These are phyloP conservation scores for Geodia barretti DNA, from an alignment of 37 sponge, comb jelly and placozoan species.

Conservation along the genomic window DNA sequence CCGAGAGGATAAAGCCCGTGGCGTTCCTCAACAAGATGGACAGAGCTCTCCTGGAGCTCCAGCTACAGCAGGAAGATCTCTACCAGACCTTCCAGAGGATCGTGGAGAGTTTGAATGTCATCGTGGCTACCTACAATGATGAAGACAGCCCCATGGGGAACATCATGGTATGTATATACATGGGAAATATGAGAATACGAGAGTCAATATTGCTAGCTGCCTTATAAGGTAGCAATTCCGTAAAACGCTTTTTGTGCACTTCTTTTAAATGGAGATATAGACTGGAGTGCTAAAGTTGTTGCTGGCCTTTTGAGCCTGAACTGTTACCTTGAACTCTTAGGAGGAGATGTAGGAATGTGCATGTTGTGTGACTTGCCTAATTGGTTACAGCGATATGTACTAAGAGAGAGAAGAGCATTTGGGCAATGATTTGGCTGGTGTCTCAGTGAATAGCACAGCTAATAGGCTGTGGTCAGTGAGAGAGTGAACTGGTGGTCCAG, in stretches of 20 bases:
- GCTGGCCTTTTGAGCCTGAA: no score
- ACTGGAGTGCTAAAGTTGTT: background rate
- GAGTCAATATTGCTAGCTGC: background rate
- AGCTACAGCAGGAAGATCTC: constrained; percentile 93
- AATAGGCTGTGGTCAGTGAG: background rate
- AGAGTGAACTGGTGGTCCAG: background rate
- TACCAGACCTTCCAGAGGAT: constrained; percentile 98
- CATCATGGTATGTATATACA: constrained; percentile 51
- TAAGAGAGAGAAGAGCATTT: no score
- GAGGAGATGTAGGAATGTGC: no score
- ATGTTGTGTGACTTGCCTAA: no score
- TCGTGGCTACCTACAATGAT: constrained; percentile 93
- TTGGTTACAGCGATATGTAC: no score
- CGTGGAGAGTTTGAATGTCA: constrained; percentile 96
- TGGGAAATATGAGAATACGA: background rate
- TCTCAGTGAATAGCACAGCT: background rate
- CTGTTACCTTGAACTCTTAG: no score
- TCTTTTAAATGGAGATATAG: background rate
- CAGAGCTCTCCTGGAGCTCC: constrained; percentile 98
- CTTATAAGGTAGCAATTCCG: background rate
- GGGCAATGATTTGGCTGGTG: no score
- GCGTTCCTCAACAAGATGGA: constrained; percentile 99
- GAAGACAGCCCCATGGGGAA: constrained; percentile 97
- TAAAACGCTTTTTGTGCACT: background rate
- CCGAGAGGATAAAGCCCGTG: constrained; percentile 97